A percentile compares a stretch with the other conserved stretches of the same genome.
Evolutionary conservation across 2,113 vertebrate genomes (phyloP).

Genomic region (Nipponia nippon): DNA sequence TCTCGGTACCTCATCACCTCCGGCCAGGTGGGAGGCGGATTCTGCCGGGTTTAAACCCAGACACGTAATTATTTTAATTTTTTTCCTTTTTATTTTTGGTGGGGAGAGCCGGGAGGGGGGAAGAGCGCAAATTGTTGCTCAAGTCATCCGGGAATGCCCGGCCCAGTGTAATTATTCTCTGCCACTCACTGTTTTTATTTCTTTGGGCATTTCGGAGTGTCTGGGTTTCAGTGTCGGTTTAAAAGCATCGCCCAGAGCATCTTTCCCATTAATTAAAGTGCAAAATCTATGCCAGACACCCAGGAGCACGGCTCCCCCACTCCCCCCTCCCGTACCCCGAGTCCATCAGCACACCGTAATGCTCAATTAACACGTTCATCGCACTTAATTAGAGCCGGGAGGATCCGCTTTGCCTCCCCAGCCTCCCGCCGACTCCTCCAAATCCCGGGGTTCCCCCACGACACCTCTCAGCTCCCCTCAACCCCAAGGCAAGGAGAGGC

Average conservation of each 20-base stretch:
- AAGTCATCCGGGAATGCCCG: neutral
- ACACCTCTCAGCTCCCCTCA: neutral
- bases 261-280: neutral
- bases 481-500: neutral
- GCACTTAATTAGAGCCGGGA: neutral
- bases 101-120: neutral
- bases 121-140: neutral
- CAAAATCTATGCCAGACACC: neutral
- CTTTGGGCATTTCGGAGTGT: neutral
- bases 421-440: neutral
- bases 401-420: neutral
- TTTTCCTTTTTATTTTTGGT: too few species aligned
- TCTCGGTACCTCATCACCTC: neutral
- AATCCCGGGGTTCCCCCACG: neutral
- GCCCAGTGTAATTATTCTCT: neutral
- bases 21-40: rapidly evolving
- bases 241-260: neutral
- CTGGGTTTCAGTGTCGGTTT: neutral
- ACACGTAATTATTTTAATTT: neutral
- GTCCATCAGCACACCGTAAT: neutral
- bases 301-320: neutral
- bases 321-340: neutral
- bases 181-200: neutral
- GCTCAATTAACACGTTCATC: neutral
- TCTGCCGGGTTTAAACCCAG: neutral